Evolutionary conservation across 2,888 invertebrate genomes (phyloP).

Genomic region (Oligia fasciuncula): DNA sequence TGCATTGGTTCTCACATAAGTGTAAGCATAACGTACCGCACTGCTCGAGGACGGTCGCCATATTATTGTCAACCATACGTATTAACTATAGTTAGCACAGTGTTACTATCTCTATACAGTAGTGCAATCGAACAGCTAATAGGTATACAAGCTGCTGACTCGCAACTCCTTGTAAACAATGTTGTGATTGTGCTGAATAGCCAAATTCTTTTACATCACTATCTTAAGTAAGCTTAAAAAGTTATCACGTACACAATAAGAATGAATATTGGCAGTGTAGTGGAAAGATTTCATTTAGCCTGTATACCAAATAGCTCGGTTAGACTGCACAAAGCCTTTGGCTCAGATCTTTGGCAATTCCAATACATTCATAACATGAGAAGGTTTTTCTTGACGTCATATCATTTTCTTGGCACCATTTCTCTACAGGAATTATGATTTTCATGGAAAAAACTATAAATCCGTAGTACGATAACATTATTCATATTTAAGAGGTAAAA

Average conservation of each 20-base stretch:
- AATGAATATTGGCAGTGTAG: neutral
- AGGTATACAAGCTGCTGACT: neutral
- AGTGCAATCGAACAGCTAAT: neutral
- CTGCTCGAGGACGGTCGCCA: conserved; percentile 28
- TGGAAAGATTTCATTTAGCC: neutral
- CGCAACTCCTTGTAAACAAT: neutral
- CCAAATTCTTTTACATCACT: too few relatives aligned
- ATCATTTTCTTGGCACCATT: conserved; percentile 7
- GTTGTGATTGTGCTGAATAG: too few relatives aligned
- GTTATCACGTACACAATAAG: neutral
- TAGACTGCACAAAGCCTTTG: neutral
- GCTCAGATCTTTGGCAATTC: conserved; percentile 12
- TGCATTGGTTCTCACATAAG: conserved; percentile 58
- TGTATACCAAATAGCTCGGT: neutral
- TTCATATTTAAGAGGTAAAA: neutral
- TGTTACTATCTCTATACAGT: conserved; percentile 9
- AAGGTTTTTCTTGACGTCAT: conserved; percentile 17
- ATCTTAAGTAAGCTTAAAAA: neutral
- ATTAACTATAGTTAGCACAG: conserved; percentile 43
- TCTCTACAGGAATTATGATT: neutral
- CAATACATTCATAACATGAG: neutral
- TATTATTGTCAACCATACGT: conserved; percentile 45
- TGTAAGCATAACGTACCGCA: conserved; percentile 54
- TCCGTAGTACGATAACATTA: neutral
- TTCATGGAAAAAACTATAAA: neutral